Evolutionary conservation across 2,888 invertebrate genomes (phyloP).

Genomic region (Stomorhina lunata): DNA sequence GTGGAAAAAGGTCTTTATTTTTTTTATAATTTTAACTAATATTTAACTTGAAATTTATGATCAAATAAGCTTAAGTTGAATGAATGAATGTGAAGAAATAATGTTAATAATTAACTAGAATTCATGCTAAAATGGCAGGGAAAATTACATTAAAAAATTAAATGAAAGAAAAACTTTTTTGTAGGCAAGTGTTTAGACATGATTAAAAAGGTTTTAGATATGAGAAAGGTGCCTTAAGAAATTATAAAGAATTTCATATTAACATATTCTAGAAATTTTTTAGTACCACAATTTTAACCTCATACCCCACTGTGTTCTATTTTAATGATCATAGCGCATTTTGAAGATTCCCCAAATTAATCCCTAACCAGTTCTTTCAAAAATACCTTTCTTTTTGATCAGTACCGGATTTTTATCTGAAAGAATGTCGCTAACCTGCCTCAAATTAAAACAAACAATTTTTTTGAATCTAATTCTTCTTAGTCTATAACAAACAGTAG

Average conservation of each 20-base stretch:
- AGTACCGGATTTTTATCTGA: background rate
- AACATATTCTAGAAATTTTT: too few relatives aligned
- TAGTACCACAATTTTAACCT: too few relatives aligned
- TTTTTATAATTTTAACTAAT: conserved; percentile 39
- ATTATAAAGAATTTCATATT: too few relatives aligned
- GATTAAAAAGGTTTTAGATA: background rate
- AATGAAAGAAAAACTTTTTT: background rate
- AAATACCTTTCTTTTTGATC: background rate
- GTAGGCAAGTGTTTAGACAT: background rate
- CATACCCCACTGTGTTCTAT: too few relatives aligned
- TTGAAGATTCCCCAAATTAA: background rate
- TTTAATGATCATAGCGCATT: too few relatives aligned
- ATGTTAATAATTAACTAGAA: conserved; percentile 32
- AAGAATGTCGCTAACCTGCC: background rate
- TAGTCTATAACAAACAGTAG: too few relatives aligned
- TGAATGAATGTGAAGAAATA: conserved; percentile 18
- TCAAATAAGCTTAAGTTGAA: conserved; percentile 47
- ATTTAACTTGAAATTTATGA: conserved; percentile 56
- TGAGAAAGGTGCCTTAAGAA: too few relatives aligned
- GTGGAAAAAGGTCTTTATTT: conserved; percentile 20
- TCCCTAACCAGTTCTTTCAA: background rate
- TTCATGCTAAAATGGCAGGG: background rate
- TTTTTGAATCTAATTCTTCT: too few relatives aligned
- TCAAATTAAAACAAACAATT: background rate
- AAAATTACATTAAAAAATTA: background rate